Evolutionary conservation across 92 coral and sea anemone genomes (phyloP).

Genomic region (Galaxea fascicularis): DNA sequence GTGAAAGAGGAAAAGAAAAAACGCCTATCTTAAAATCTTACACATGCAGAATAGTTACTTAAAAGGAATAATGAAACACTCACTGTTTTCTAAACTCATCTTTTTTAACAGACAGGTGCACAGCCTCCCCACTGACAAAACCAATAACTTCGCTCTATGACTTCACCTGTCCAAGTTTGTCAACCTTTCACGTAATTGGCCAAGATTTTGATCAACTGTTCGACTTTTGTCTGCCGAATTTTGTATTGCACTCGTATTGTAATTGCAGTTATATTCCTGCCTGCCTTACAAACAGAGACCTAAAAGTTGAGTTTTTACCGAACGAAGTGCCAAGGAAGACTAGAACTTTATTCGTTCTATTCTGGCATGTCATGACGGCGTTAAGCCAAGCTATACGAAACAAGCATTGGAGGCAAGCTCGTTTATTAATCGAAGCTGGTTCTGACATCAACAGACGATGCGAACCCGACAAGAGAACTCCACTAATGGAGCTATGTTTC

Average conservation of each 20-base stretch:
- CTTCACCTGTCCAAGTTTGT: conserved; percentile 32
- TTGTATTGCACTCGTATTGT: background rate
- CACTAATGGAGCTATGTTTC: conserved; percentile 85
- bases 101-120: conserved; percentile 20
- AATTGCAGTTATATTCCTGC: conserved; percentile 20
- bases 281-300: background rate
- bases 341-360: no score
- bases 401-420: conserved; percentile 87
- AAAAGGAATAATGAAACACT: no score
- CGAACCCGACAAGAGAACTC: conserved; percentile 58
- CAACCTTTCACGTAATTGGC: conserved; percentile 16
- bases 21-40: background rate
- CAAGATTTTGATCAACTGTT: background rate
- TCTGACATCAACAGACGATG: conserved; percentile 77
- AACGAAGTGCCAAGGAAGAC: background rate
- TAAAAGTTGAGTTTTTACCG: background rate
- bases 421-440: conserved; percentile 74
- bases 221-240: conserved; percentile 1
- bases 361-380: conserved; percentile 63
- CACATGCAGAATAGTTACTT: background rate
- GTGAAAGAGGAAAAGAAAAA: background rate
- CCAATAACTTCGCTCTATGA: background rate
- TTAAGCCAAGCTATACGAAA: conserved; percentile 66
- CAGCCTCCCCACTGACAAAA: background rate
- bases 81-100: background rate